Evolutionary conservation across 2,888 invertebrate genomes (phyloP).

Genomic region (Polydrusus cervinus): DNA sequence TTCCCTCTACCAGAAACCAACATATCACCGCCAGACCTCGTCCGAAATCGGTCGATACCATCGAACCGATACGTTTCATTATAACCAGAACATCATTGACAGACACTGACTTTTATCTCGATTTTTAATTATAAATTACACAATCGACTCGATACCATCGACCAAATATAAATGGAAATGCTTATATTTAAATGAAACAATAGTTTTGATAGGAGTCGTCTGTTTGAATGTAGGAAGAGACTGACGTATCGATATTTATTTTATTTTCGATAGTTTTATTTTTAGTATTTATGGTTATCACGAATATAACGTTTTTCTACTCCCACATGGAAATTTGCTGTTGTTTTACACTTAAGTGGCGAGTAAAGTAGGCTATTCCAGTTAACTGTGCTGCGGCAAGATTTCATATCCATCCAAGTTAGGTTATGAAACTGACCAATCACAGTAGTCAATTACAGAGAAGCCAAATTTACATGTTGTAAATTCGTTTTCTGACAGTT

Average conservation of each 20-base stretch:
- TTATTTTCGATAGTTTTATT: not conserved
- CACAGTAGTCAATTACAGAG: too few species aligned
- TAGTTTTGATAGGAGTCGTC: slow-evolving; percentile 47
- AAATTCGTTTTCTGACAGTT: too few species aligned
- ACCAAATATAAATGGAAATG: slow-evolving; percentile 56
- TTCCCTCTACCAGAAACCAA: slow-evolving; percentile 37
- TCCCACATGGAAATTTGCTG: too few species aligned
- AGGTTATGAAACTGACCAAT: too few species aligned
- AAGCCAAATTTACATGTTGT: too few species aligned
- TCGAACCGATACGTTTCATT: slow-evolving; percentile 54
- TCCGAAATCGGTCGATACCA: slow-evolving; percentile 51
- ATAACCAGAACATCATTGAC: slow-evolving; percentile 57
- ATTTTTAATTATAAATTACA: slow-evolving; percentile 58
- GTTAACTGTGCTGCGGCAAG: too few species aligned
- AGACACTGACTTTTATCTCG: slow-evolving; percentile 54
- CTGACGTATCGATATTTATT: not conserved
- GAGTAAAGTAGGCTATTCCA: too few species aligned
- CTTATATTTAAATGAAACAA: slow-evolving; percentile 55
- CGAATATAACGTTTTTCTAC: too few species aligned
- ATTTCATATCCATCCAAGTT: too few species aligned
- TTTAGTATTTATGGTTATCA: not conserved
- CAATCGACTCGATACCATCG: slow-evolving; percentile 54
- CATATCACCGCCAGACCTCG: slow-evolving; percentile 42
- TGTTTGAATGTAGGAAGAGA: not conserved
- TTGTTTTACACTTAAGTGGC: too few species aligned